Evolutionary conservation across 2,888 invertebrate species (phyloP).

Genomic region (Stenoptilia bipunctidactyla): DNA sequence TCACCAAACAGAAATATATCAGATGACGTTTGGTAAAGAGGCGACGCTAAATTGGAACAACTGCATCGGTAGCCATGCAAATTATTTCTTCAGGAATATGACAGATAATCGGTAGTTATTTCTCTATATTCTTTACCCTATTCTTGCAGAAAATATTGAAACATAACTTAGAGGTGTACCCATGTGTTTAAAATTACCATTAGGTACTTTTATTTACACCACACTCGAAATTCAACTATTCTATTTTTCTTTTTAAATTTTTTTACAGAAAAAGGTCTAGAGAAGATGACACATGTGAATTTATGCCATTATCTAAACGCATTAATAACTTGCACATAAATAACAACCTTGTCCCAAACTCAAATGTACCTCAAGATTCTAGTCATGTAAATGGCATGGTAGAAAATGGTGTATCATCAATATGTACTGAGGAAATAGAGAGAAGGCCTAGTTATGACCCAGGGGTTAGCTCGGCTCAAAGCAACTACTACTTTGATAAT

Average conservation of each 20-base stretch:
- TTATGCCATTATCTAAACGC: constrained; percentile 89
- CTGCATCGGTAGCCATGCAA: constrained; percentile 43
- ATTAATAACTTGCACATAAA: constrained; percentile 91
- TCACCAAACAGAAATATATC: constrained; percentile 12
- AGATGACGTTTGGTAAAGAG: constrained; percentile 49
- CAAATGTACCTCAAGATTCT: constrained; percentile 30
- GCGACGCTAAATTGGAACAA: constrained; percentile 34
- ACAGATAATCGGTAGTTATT: constrained; percentile 54
- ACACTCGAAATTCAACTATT: too few species aligned
- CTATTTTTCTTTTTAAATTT: too few species aligned
- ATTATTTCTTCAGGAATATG: constrained; percentile 42
- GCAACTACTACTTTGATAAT: constrained; percentile 90
- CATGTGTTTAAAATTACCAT: too few species aligned
- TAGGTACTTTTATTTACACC: too few species aligned
- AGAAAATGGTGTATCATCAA: constrained; percentile 42
- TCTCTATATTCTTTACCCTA: neutral
- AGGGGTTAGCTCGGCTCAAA: constrained; percentile 80
- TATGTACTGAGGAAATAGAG: constrained; percentile 38
- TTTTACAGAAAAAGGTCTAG: constrained; percentile 80
- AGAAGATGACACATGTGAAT: constrained; percentile 83
- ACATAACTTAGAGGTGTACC: too few species aligned
- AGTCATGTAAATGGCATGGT: constrained; percentile 40
- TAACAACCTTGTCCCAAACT: constrained; percentile 47
- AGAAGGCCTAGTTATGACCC: constrained; percentile 77
- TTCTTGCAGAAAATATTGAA: neutral